These are phyloP conservation scores for Limanda limanda DNA, from an alignment of 2,113 vertebrate species.

Conservation along the genomic window DNA sequence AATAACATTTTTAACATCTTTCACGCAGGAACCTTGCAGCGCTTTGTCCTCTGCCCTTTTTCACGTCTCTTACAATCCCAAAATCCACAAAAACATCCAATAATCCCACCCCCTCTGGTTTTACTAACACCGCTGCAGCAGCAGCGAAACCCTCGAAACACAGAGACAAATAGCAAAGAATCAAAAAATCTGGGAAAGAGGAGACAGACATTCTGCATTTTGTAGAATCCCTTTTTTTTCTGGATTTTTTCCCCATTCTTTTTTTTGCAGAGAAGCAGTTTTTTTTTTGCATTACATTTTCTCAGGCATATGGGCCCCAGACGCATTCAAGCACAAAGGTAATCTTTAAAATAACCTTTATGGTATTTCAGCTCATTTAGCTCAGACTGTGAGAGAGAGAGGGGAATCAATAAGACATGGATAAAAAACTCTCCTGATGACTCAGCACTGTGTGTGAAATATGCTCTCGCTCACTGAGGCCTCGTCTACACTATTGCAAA, in stretches of 20 bases:
- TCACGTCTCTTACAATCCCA: conserved; percentile 20
- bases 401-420: conserved; percentile 55
- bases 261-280: conserved; percentile 44
- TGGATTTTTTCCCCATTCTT: not conserved
- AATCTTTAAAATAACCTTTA: conserved; percentile 68
- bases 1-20: conserved; percentile 34
- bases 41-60: conserved; percentile 17
- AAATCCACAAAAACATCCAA: conserved; percentile 23
- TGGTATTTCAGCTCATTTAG: conserved; percentile 64
- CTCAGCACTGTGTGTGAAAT: conserved; percentile 18
- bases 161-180: conserved; percentile 53
- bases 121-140: not conserved
- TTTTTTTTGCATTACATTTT: conserved; percentile 46
- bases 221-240: conserved; percentile 42
- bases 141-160: conserved; percentile 26
- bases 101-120: not conserved
- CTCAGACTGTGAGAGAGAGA: conserved; percentile 36
- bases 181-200: conserved; percentile 8
- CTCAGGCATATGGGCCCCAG: conserved; percentile 29
- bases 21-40: conserved; percentile 9
- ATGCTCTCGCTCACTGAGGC: conserved; percentile 10
- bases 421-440: conserved; percentile 43
- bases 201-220: conserved; percentile 41
- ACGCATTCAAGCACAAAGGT: conserved; percentile 61
- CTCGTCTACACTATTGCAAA: not conserved